These are phyloP conservation scores for Chamaedrilus cognettii DNA, from an alignment of 2,888 invertebrate genomes.

Conservation along the genomic window DNA sequence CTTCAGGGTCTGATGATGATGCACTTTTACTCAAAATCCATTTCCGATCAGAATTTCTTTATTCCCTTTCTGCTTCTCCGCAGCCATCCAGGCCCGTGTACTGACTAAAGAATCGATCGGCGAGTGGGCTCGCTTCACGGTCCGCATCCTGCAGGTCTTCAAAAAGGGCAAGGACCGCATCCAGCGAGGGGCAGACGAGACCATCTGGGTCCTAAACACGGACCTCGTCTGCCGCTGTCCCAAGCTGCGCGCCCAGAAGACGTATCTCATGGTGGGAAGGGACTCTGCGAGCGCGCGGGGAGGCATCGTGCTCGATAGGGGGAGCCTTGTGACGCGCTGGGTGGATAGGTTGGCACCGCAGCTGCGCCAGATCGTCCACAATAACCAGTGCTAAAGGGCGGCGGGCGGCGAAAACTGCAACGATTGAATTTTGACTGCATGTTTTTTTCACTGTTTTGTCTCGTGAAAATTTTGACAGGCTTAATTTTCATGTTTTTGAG, in stretches of 20 bases:
- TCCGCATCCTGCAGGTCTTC: slow-evolving; percentile 76
- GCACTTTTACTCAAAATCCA: neutral
- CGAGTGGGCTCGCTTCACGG: slow-evolving; percentile 85
- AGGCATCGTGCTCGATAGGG: slow-evolving; percentile 29
- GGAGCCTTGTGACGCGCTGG: slow-evolving; percentile 21
- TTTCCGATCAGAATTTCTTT: neutral
- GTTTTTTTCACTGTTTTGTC: too few species aligned
- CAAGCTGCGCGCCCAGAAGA: slow-evolving; percentile 72
- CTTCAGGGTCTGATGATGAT: too few species aligned
- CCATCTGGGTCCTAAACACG: slow-evolving; percentile 82
- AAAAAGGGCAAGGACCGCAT: slow-evolving; percentile 67
- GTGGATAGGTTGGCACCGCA: slow-evolving; percentile 11
- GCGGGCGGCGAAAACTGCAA: too few species aligned
- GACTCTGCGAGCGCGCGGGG: slow-evolving; percentile 24
- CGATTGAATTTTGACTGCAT: too few species aligned
- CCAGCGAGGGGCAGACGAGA: slow-evolving; percentile 75
- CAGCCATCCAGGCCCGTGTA: slow-evolving; percentile 91
- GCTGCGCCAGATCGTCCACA: slow-evolving; percentile 16
- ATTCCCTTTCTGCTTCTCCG: too few species aligned
- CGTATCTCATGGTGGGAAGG: slow-evolving; percentile 27
- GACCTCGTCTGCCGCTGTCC: slow-evolving; percentile 97
- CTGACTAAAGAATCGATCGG: slow-evolving; percentile 73
- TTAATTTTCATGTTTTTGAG: too few species aligned
- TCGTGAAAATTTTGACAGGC: too few species aligned
- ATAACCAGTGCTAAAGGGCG: slow-evolving; percentile 13